Evolutionary conservation across 2,888 invertebrate species (phyloP).

Genomic region (Bhutanitis thaidina): DNA sequence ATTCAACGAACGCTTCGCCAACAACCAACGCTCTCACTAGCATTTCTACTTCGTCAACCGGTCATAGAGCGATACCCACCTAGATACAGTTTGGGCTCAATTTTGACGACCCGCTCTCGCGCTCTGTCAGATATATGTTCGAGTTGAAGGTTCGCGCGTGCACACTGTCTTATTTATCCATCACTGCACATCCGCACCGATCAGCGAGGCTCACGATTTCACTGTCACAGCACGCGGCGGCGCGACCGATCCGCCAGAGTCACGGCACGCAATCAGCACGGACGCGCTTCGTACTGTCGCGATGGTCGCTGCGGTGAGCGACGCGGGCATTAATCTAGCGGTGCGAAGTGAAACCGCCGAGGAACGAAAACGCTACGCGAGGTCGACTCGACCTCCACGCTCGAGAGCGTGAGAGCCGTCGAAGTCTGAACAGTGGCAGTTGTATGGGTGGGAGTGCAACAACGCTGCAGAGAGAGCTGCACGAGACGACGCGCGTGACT

Average conservation of each 20-base stretch:
- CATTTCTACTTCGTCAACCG: constrained; percentile 27
- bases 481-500: constrained; percentile 75
- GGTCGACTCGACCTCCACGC: constrained; percentile 67
- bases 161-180: constrained; percentile 72
- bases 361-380: constrained; percentile 52
- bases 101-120: constrained; percentile 71
- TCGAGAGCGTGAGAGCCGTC: constrained; percentile 69
- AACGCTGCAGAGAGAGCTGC: constrained; percentile 47
- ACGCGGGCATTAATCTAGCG: constrained; percentile 31
- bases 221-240: constrained; percentile 75
- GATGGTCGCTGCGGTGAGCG: constrained; percentile 49
- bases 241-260: constrained; percentile 57
- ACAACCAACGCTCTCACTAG: constrained; percentile 42
- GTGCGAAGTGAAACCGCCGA: constrained; percentile 51
- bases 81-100: constrained; percentile 79
- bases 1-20: constrained; percentile 57
- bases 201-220: constrained; percentile 70
- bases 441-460: constrained; percentile 56
- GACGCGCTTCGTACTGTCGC: constrained; percentile 47
- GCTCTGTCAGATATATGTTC: constrained; percentile 57
- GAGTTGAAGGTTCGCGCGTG: constrained; percentile 48
- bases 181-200: constrained; percentile 79
- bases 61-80: constrained; percentile 57
- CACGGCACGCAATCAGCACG: constrained; percentile 55
- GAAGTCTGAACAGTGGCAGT: constrained; percentile 63